Base-by-base conservation (phyloP, 2,797 vertebrate genomes). In the Notoglanidium macrostoma region DNA sequence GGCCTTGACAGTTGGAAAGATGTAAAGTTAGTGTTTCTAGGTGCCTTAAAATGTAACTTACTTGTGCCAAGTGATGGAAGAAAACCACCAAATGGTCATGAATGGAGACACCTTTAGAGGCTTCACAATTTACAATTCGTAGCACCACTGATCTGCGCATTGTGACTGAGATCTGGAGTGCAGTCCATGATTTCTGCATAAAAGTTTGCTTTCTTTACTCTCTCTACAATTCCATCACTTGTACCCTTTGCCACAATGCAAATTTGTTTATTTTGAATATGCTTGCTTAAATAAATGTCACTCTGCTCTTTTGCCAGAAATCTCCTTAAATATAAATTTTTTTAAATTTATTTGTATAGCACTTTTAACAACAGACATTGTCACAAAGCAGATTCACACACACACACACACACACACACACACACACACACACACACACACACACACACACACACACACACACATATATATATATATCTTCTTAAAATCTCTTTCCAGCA, bases 401-500 rank as follows among this genome's bases (percentile, higher is more conserved):
- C n/a, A n/a, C n/a, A n/a, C n/a, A n/a, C n/a, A n/a, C n/a, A n/a
- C n/a, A n/a, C n/a, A n/a, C n/a, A n/a, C n/a, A n/a, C n/a, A n/a
- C n/a, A n/a, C n/a, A n/a, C n/a, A n/a, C n/a, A n/a, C n/a, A n/a
- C n/a, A n/a, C n/a, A n/a, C n/a, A n/a, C n/a, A n/a, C n/a, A n/a
- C n/a, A n/a, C n/a, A n/a, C n/a, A n/a, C n/a, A n/a, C n/a, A n/a
- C n/a, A n/a, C n/a, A n/a, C n/a, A n/a, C n/a, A n/a, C n/a, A n/a
- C n/a, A n/a, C n/a, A n/a, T n/a, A n/a, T n/a, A n/a, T n/a, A n/a
- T n/a, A n/a, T n/a, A n/a, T n/a, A n/a, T 57, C 84, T 89, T 89
- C 9, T 15, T 21, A 86, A 57, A 89, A 85, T n/a, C 51, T 87
- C 83, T 61, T 88, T 81, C 67, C 72, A 86, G 35, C n/a, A 2